A percentile compares a stretch with the other conserved stretches of the same genome.
Evolutionary conservation across 2,797 vertebrate genomes (phyloP).

Genomic region (Telmatherina bonti): DNA sequence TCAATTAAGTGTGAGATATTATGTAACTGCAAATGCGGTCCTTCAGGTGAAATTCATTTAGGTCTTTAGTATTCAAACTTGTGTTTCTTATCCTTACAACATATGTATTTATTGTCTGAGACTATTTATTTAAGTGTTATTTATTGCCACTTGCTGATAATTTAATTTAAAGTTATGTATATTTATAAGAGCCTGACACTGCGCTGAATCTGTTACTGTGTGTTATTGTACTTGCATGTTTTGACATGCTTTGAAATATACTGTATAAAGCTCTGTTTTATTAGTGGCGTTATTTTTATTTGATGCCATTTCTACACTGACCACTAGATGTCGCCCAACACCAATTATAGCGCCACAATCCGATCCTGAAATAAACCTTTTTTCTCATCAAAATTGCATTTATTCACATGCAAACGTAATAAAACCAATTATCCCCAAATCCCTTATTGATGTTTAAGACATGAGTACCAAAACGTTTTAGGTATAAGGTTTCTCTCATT

Average conservation of each 20-base stretch:
- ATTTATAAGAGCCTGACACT: constrained; percentile 73
- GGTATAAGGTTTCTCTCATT: background rate
- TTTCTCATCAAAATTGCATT: too few species aligned
- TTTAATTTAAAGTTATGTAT: constrained; percentile 57
- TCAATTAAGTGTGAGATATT: constrained; percentile 33
- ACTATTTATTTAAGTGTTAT: too few species aligned
- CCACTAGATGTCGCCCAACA: constrained; percentile 68
- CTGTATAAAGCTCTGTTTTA: constrained; percentile 55
- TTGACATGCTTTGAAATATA: constrained; percentile 41
- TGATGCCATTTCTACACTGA: background rate
- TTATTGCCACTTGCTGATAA: constrained; percentile 59
- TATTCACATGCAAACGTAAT: background rate
- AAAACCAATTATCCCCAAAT: background rate
- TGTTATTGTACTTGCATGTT: constrained; percentile 57
- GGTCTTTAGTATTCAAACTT: constrained; percentile 29
- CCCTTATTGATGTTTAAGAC: background rate
- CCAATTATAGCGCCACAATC: background rate
- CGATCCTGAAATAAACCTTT: background rate
- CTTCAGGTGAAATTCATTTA: constrained; percentile 42
- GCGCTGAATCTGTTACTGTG: constrained; percentile 62
- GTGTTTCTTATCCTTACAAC: constrained; percentile 28
- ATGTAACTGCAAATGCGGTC: constrained; percentile 9
- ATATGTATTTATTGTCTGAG: constrained; percentile 49
- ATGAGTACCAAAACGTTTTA: background rate
- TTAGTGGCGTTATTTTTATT: constrained; percentile 15